A percentile compares a stretch with the other conserved stretches of the same genome.
Evolutionary conservation across 2,797 vertebrate species (phyloP).

Genomic region (Tarsius wallacei): DNA sequence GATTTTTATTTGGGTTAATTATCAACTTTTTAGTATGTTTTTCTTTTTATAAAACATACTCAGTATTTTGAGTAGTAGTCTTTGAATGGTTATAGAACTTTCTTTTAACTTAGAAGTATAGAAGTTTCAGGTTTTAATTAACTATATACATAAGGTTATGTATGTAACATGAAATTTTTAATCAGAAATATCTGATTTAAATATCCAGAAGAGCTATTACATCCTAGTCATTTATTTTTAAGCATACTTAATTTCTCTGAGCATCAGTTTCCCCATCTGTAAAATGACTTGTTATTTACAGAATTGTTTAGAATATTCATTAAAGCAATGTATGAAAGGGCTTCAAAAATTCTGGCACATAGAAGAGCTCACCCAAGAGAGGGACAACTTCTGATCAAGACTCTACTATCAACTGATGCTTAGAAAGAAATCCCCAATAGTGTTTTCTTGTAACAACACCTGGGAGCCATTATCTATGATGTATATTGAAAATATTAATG

Average conservation of each 20-base stretch:
- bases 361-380: not conserved
- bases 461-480: not conserved
- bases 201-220: not conserved
- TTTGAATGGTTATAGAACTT: slow-evolving; percentile 14
- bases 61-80: slow-evolving; percentile 47
- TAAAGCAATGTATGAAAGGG: not conserved
- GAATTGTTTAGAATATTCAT: not conserved
- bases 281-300: not conserved
- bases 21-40: slow-evolving; percentile 46
- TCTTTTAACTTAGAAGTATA: slow-evolving; percentile 16
- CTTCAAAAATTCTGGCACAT: not conserved
- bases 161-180: not conserved
- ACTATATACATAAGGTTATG: not conserved
- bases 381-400: not conserved
- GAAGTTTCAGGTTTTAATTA: slow-evolving; percentile 1
- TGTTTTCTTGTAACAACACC: not conserved
- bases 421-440: not conserved
- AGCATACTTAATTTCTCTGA: not conserved
- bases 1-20: slow-evolving; percentile 68
- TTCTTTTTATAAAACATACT: not conserved
- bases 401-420: not conserved
- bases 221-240: slow-evolving; percentile 25
- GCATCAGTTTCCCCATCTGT: too few relatives aligned
- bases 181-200: slow-evolving; percentile 44
- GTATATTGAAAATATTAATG: not conserved